These are phyloP conservation scores for Thermophis baileyi DNA, from an alignment of 2,113 vertebrate species.

Conservation along the genomic window DNA sequence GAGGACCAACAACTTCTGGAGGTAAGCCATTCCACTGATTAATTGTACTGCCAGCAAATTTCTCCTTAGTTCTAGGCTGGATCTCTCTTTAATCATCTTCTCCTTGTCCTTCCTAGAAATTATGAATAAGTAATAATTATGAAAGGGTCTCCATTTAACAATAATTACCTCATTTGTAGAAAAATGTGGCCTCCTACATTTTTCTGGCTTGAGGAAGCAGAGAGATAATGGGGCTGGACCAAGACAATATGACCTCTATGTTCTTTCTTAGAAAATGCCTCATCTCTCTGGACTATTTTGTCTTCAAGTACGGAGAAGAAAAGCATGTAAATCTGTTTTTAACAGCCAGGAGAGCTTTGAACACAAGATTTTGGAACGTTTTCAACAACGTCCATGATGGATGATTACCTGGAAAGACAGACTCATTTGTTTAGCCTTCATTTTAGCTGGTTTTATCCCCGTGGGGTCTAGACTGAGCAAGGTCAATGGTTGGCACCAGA, in stretches of 20 bases:
- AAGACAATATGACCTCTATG: not conserved
- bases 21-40: not conserved
- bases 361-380: not conserved
- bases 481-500: constrained; percentile 11
- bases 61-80: not conserved
- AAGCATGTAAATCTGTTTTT: constrained; percentile 29
- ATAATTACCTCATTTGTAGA: not conserved
- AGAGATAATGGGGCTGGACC: constrained; percentile 9
- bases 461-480: constrained; percentile 5
- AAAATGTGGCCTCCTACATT: not conserved
- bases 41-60: not conserved
- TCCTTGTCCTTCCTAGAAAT: not conserved
- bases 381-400: constrained; percentile 8
- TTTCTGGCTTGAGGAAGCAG: not conserved
- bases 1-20: not conserved
- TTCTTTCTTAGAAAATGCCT: constrained; percentile 25
- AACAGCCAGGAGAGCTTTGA: constrained; percentile 28
- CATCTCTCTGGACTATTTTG: constrained; percentile 16
- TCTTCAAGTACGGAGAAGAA: constrained; percentile 9
- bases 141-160: not conserved
- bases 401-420: not conserved
- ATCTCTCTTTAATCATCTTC: not conserved
- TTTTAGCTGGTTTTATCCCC: constrained; percentile 16
- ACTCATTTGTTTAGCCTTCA: constrained; percentile 21
- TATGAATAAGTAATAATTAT: not conserved